Evolutionary conservation across 2,888 invertebrate genomes (phyloP), one percentile per base, ranked within the genome.

Genomic region (Eledone cirrhosa): DNA sequence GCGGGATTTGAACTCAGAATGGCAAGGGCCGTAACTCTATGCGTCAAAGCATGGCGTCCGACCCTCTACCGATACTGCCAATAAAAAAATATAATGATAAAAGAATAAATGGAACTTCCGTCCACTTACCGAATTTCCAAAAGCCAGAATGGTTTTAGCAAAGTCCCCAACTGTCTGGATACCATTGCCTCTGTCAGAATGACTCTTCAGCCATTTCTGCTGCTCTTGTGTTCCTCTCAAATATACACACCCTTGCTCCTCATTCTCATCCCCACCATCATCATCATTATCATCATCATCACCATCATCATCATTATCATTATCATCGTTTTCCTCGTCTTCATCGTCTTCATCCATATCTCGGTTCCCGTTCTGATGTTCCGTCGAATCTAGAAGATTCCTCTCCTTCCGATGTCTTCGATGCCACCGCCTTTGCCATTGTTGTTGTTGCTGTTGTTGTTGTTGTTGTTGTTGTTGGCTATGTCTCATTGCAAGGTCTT

Each of bases 91-190:
- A 41, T 11, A 41, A 41, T n/a, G 11, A 2, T 11, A 41, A 41
- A 11, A 0, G 11, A 24, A 5, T 19, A 1, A 78, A 69, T 31
- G 24, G 24, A 67, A 78, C 0, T 16, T 53, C 16, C 24, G 3
- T 7, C 33, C 41, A 79, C 78, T 79, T 77, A 83, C 82, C 76
- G 83, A 80, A 47, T 82, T 84, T 33, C 90, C 90, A 83, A 89
- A 90, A 22, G 87, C 83, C 77, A 90, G 81, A 78, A 90, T 89
- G 59, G 87, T 87, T 47, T 86, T 87, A 22, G 89, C 86, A 31
- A 90, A 82, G 80, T 90, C 90, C 78, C 88, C 90, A 24, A 90
- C 89, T 14, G 90, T 90, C 78, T 84, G 85, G 8, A 90, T 78
- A 59, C 85, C 82, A 22, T 80, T 29, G 22, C 79, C 78, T 16